Base-by-base conservation (phyloP, 2,113 vertebrate species). In the Myotis davidii region DNA sequence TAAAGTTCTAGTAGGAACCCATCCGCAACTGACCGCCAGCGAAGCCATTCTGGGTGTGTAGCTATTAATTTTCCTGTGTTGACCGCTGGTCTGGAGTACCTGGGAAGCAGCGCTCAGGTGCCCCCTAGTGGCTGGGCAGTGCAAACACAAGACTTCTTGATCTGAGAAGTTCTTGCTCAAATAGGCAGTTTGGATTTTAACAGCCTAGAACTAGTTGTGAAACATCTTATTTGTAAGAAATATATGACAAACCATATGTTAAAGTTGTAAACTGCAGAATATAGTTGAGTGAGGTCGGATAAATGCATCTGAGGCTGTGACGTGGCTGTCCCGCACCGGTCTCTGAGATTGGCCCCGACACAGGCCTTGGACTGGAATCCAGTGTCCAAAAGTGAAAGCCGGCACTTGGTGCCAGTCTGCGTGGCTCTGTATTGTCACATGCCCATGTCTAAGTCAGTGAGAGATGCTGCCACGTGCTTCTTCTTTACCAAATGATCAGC, bases 91-190 rank as follows among this genome's bases (percentile, higher is more conserved):
- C 23, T 11, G 18, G 9, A 32, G 34, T 17, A 6, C 79, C 76
- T 34, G 45, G 90, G 85, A 85, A 25, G 52, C 97, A 39, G 94
- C 50, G 12, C 92, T 97, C 37, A 96, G 94, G 94, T 97, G 97
- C 96, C 95, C 94, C 96, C 95, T 94, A 86, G 96, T 78, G 95
- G 97, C 37, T 95, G 90, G 79, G 48, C 17, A 0, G 45, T 79
- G 95, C 29, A 97, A 96, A 95, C 84, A 8, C 93, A 61, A 87
- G 88, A 72, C 34, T 8, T 42, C 81, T 92, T 3, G 59, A n/a
- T 65, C 27, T 2, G 23, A 73, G 61, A 37, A 78, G 48, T 27
- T 48, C 10, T 52, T 72, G 23, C 42, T 81, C 50, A 79, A 11
- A 81, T 45, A 48, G 79, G 50, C 5, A 6, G 64, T 77, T 52